These are phyloP conservation scores for Melieria crassipennis DNA, from an alignment of 2,888 invertebrate genomes.

Conservation along the genomic window DNA sequence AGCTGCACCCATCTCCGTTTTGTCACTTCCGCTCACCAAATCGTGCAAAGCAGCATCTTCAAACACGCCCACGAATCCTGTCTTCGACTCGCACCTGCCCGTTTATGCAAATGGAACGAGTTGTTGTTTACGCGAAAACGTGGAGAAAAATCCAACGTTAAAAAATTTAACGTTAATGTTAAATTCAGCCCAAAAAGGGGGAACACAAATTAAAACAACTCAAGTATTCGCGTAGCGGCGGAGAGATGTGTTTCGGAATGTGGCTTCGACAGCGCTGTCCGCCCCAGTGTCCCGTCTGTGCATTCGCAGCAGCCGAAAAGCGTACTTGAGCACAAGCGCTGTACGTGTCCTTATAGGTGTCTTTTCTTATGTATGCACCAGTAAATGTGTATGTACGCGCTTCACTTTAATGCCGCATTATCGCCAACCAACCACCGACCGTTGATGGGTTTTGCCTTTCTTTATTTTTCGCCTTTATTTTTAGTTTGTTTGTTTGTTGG, in stretches of 20 bases:
- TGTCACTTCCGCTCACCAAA: no score
- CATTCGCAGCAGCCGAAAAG: no score
- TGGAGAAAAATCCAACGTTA: neutral
- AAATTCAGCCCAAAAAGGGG: neutral
- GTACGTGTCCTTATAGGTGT: no score
- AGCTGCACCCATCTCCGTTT: no score
- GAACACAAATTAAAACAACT: constrained; percentile 8
- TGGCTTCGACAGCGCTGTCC: neutral
- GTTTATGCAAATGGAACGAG: constrained; percentile 34
- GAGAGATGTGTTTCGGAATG: neutral
- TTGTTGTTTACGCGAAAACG: constrained; percentile 19
- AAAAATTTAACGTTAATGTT: no score
- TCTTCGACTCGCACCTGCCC: no score
- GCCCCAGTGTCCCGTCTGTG: no score
- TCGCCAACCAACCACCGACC: neutral
- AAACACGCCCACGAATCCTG: no score
- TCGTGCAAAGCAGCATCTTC: no score
- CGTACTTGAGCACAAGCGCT: no score
- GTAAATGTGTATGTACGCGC: neutral
- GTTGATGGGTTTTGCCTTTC: constrained; percentile 1
- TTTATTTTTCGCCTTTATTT: neutral
- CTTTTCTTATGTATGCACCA: no score
- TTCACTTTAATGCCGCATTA: constrained; percentile 1
- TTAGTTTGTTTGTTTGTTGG: neutral
- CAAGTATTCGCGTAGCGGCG: neutral